These are phyloP conservation scores for Vespertilio murinus DNA, from an alignment of 2,797 vertebrate genomes.

Conservation along the genomic window DNA sequence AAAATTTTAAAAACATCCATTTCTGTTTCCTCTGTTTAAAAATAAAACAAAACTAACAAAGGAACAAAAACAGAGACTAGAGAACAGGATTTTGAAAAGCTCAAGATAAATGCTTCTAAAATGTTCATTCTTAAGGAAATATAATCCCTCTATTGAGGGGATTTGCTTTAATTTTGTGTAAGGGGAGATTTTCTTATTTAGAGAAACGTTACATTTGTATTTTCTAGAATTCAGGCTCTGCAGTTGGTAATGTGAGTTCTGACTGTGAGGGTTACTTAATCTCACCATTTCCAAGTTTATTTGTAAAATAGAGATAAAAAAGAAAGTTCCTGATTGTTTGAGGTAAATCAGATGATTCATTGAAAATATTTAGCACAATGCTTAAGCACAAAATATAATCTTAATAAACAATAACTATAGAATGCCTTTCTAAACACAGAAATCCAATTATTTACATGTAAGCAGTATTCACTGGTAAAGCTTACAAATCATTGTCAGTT, in stretches of 20 bases:
- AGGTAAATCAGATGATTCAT: not conserved
- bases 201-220: not conserved
- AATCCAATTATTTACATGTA: not conserved
- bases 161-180: conserved; percentile 37
- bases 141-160: not conserved
- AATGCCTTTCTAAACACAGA: not conserved
- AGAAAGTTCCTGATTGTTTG: not conserved
- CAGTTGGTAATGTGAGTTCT: not conserved
- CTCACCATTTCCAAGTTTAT: conserved; percentile 11
- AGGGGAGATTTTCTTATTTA: not conserved
- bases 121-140: not conserved
- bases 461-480: not conserved
- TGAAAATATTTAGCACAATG: not conserved
- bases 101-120: not conserved
- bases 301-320: conserved; percentile 10
- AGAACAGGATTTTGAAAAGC: not conserved
- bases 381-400: not conserved
- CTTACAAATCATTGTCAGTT: not conserved
- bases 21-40: not conserved
- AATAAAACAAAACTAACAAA: not conserved
- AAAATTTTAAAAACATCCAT: not conserved
- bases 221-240: not conserved
- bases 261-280: not conserved
- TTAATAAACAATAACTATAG: not conserved
- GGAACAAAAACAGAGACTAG: not conserved